Evolutionary conservation across 2,888 invertebrate genomes (phyloP).

Genomic region (Acronicta alni): DNA sequence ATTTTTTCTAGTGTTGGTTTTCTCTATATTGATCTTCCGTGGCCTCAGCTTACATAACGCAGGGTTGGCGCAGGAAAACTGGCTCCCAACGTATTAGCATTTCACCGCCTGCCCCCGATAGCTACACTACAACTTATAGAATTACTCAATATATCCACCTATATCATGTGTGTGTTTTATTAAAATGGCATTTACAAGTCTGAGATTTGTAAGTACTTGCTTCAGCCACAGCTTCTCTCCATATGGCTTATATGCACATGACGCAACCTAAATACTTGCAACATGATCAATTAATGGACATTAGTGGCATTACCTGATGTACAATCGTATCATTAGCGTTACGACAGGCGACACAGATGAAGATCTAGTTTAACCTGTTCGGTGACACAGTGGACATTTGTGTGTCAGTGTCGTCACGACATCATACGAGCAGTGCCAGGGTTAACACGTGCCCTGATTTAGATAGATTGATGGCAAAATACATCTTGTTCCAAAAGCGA

Average conservation of each 20-base stretch:
- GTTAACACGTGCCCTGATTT: slow-evolving; percentile 19
- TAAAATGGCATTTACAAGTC: slow-evolving; percentile 1
- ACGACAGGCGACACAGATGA: slow-evolving; percentile 44
- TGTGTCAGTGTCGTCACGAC: slow-evolving; percentile 64
- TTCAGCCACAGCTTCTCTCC: neutral
- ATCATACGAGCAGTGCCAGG: slow-evolving; percentile 35
- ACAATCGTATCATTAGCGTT: slow-evolving; percentile 42
- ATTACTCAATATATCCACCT: slow-evolving; percentile 43
- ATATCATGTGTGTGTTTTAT: slow-evolving; percentile 34
- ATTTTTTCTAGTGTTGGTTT: slow-evolving; percentile 18
- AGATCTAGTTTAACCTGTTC: slow-evolving; percentile 55
- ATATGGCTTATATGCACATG: slow-evolving; percentile 9
- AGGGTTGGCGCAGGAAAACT: slow-evolving; percentile 44
- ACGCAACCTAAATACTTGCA: slow-evolving; percentile 29
- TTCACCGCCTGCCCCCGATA: slow-evolving; percentile 42
- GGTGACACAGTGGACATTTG: slow-evolving; percentile 46
- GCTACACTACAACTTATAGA: slow-evolving; percentile 37
- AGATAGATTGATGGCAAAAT: neutral
- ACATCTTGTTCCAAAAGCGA: too few relatives aligned
- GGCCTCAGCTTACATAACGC: slow-evolving; percentile 37
- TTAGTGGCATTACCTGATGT: slow-evolving; percentile 28
- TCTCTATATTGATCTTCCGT: slow-evolving; percentile 25
- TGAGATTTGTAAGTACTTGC: neutral
- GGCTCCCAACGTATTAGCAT: slow-evolving; percentile 51
- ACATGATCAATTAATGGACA: slow-evolving; percentile 41